A percentile compares a stretch with the other conserved stretches of the same genome.
Evolutionary conservation across 2,113 vertebrate species (phyloP).

Genomic region (Neotragus moschatus): DNA sequence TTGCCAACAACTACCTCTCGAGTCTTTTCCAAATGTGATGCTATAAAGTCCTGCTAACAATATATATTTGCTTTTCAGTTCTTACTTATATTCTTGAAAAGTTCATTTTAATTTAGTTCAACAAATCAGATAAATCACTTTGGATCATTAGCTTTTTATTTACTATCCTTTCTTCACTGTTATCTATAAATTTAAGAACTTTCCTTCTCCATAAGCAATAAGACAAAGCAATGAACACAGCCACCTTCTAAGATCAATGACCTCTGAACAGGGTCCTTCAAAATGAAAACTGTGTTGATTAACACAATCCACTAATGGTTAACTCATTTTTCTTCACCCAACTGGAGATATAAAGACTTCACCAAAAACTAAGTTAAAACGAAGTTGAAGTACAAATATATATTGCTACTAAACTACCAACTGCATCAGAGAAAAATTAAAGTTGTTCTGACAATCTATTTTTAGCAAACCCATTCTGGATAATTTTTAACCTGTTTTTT

Average conservation of each 20-base stretch:
- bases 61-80: neutral
- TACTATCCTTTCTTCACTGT: neutral
- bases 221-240: slow-evolving; percentile 18
- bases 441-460: neutral
- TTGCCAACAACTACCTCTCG: neutral
- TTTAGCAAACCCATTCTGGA: slow-evolving; percentile 41
- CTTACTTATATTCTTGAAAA: neutral
- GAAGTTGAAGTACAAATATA: neutral
- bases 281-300: slow-evolving; percentile 2
- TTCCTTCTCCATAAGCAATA: neutral
- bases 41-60: neutral
- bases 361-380: slow-evolving; percentile 45
- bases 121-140: neutral
- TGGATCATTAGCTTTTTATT: neutral
- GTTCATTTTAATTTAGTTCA: slow-evolving; percentile 27
- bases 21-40: neutral
- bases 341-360: neutral
- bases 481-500: slow-evolving; percentile 33
- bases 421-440: slow-evolving; percentile 29
- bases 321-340: slow-evolving; percentile 1
- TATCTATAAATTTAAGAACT: neutral
- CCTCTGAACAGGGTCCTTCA: neutral
- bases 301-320: neutral
- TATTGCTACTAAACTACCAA: neutral
- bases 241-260: neutral